These are phyloP conservation scores for Caenorhabditis remanei DNA, from an alignment of 1,140 invertebrate genomes.

Conservation along the genomic window DNA sequence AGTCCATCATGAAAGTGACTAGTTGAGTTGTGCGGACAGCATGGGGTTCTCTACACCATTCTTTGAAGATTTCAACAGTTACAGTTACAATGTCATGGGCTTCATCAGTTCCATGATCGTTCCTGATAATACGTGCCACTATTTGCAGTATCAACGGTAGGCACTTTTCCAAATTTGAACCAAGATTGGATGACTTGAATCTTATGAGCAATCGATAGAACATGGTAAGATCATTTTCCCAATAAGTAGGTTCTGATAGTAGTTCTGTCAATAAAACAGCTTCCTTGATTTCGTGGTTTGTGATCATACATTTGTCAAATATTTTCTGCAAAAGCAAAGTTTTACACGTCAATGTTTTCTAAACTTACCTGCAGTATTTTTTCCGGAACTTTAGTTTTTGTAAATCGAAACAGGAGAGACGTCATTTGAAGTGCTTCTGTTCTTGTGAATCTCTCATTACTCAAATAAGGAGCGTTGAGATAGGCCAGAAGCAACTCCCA, in stretches of 20 bases:
- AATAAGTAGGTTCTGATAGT: background rate
- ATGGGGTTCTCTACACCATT: conserved; percentile 38
- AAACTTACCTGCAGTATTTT: background rate
- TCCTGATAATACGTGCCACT: conserved; percentile 4
- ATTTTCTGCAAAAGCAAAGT: background rate
- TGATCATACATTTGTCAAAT: conserved; percentile 30
- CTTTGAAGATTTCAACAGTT: conserved; percentile 43
- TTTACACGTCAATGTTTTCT: background rate
- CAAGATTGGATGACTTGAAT: conserved; percentile 20
- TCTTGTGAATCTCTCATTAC: conserved; percentile 3
- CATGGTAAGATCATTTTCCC: conserved; percentile 31
- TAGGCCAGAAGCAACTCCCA: conserved; percentile 5
- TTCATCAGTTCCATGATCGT: conserved; percentile 2
- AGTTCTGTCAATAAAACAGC: background rate
- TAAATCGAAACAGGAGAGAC: background rate
- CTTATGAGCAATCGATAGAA: conserved; percentile 16
- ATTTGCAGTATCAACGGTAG: conserved; percentile 33
- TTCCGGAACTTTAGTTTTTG: conserved; percentile 16
- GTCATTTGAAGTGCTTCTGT: conserved; percentile 7
- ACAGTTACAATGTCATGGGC: conserved; percentile 28
- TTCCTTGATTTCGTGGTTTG: conserved; percentile 23
- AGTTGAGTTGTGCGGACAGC: conserved; percentile 2
- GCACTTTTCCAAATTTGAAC: conserved; percentile 4
- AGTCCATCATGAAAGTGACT: conserved; percentile 31
- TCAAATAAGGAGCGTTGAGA: background rate